Evolutionary conservation across 2,797 vertebrate genomes (phyloP).

Genomic region (Sebastes oblongus): DNA sequence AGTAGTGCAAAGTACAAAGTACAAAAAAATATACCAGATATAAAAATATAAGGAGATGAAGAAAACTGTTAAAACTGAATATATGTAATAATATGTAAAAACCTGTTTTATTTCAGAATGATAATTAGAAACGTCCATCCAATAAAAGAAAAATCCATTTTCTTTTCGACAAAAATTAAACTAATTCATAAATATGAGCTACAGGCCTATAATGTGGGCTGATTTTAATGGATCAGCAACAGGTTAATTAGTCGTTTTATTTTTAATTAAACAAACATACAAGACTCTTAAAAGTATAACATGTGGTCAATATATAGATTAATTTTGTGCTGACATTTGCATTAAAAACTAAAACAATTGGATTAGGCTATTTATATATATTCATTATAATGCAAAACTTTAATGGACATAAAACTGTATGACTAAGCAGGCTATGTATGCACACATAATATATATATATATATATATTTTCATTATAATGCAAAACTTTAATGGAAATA

Average conservation of each 20-base stretch:
- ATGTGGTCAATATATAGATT: neutral
- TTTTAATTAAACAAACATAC: neutral
- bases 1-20: no score
- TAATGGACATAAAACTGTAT: no score
- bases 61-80: neutral
- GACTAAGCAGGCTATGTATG: no score
- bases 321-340: neutral
- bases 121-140: neutral
- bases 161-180: neutral
- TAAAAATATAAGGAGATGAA: no score
- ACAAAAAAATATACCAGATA: no score
- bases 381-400: constrained; percentile 10
- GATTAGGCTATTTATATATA: neutral
- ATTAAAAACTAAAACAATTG: neutral
- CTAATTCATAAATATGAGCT: neutral
- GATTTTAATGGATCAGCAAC: constrained; percentile 54
- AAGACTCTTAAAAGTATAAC: neutral
- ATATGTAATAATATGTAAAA: neutral
- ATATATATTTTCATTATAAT: neutral
- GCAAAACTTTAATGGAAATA: constrained; percentile 16
- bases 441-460: no score
- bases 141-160: neutral
- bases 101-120: neutral
- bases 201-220: neutral
- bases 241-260: constrained; percentile 55